Evolutionary conservation across 2,888 invertebrate species (phyloP), one percentile per base, ranked within the genome.

Genomic region (Agriopis marginaria): DNA sequence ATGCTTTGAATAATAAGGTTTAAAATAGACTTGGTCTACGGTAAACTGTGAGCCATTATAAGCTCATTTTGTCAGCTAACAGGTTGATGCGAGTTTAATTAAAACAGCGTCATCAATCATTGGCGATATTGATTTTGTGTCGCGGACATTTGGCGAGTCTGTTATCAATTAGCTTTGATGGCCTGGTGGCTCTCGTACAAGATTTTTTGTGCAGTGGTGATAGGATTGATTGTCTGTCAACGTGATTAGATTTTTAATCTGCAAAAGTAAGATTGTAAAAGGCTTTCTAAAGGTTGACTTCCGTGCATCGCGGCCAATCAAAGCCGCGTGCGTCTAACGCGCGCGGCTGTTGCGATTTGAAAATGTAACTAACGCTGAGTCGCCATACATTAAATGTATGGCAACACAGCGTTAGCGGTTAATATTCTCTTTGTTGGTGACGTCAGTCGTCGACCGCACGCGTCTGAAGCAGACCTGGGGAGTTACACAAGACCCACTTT

Each of bases 91-190:
- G 89, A 85, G 87, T 89, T 92, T 93, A 91, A 93, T 92, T 92
- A 92, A 93, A 92, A 90, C 88, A 86, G 84, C 85, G 82, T 80
- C 91, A 91, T 93, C 92, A 88, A 93, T 93, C 93, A 92, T 72
- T 81, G 75, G 83, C 79, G 76, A 82, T 93, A 93, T 93, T 92
- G 93, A 92, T 92, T 93, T 93, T 91, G 82, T 88, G 91, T 90
- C 93, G 83, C 79, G 77, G 83, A 85, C 92, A 92, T 89, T 88
- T 86, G 89, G 85, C 82, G 81, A 79, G 76, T 76, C 86, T 85
- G 87, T 86, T 91, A 91, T 90, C 89, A 91, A 91, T 91, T 92
- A 90, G 85, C 82, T 73, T 77, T 64, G 64, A 62, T 63, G 58
- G 49, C n/a, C 54, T 61, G 69, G 51, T 51, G 60, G 51, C 54